Percentiles rank a stretch among this genome's conserved stretches.
Conservation (phyloP, 2,797 vertebrate genomes). For the Girardinus metallicus region DNA sequence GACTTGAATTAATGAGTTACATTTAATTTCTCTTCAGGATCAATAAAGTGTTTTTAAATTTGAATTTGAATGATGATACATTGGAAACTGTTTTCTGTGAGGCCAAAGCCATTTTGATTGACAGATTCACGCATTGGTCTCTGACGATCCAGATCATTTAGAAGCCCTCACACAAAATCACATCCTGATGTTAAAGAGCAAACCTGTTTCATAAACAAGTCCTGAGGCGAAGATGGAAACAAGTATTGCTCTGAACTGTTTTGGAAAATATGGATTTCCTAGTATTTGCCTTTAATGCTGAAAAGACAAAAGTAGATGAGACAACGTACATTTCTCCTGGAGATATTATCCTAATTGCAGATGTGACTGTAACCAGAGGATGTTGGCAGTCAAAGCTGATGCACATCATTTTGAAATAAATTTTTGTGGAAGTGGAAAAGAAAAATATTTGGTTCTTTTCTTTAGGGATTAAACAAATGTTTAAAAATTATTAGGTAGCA, state of each 20-base stretch:
- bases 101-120: not conserved
- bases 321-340: not conserved
- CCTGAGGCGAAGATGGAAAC: not conserved
- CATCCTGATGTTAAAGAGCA: not conserved
- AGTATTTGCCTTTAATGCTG: not conserved
- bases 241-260: not conserved
- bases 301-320: not conserved
- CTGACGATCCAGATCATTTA: not conserved
- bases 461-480: too few species aligned
- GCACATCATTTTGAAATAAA: too few species aligned
- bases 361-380: not conserved
- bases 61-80: not conserved
- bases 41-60: too few species aligned
- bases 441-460: too few species aligned
- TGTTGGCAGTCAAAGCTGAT: not conserved
- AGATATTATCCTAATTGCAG: not conserved
- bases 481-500: too few species aligned
- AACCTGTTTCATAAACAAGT: not conserved
- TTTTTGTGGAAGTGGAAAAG: too few species aligned
- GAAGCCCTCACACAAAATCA: conserved; percentile 3
- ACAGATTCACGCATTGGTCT: not conserved
- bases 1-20: too few species aligned
- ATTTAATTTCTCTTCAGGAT: too few species aligned
- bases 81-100: conserved; percentile 8
- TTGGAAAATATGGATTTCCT: not conserved